Evolutionary conservation across 1,140 invertebrate genomes (phyloP), one percentile per base, ranked within the genome.

Genomic region (Ephestia elutella): DNA sequence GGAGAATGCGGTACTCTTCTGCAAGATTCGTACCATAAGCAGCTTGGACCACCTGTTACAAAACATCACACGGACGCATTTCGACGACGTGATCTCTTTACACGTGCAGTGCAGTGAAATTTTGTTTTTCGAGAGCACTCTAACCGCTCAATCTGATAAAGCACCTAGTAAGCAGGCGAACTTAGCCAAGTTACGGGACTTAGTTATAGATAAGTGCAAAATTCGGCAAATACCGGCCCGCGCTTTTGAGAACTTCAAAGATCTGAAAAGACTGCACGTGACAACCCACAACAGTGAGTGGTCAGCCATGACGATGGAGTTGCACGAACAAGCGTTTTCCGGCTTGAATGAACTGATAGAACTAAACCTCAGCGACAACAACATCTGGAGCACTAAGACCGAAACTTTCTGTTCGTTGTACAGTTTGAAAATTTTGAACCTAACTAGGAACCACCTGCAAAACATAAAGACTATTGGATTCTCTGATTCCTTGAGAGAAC

Each of bases 211-310:
- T 69, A 92, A 92, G 70, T 96, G 95, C 82, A 95, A 95, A 85
- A 93, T 96, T 69, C 90, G 93, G 10, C 91, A 92, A 73, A 89
- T 96, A 62, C 93, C 94, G 10, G 89, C 91, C 32, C 90, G 91
- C 49, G 92, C 92, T 20, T 92, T 96, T 68, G 81, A 91, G 32
- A 90, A 92, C 49, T 90, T 95, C 32, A 89, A 89, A 62, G 92
- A 94, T 68, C 84, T 96, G 5, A 91, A 92, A 56, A 90, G 90
- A 54, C 82, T 96, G 17, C 90, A 92, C 2, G 80, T 96, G 62
- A 91, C 93, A 15, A 95, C 94, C 38, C 92, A 92, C 75, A 96
- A 96, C 77, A 93, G 92, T 65, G 94, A 95, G 74, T 95, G 94
- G 94, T 94, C 93, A 1, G 91, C 93, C 21, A 93, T 95, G 90